A percentile compares a stretch with the other conserved stretches of the same genome.
These are phyloP conservation scores for Hoplias malabaricus DNA, from an alignment of 2,113 vertebrate species.

Conservation along the genomic window DNA sequence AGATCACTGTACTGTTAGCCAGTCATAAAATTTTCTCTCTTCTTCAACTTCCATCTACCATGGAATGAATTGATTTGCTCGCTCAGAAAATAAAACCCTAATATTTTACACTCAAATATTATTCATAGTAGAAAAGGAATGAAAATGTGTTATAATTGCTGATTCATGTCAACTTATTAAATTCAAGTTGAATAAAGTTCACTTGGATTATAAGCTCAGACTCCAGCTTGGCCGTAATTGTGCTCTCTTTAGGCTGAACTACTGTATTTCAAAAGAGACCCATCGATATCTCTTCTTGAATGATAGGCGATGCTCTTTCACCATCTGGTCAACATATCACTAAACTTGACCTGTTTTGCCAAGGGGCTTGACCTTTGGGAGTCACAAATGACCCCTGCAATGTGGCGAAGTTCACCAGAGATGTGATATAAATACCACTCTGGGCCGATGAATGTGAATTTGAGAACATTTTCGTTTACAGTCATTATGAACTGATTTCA, in stretches of 20 bases:
- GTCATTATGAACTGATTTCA: neutral
- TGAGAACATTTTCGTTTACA: neutral
- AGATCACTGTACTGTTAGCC: too few relatives aligned
- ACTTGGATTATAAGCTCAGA: neutral
- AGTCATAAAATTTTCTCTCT: too few relatives aligned
- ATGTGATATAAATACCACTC: constrained; percentile 40
- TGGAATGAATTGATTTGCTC: too few relatives aligned
- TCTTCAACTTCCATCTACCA: too few relatives aligned
- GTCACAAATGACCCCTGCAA: neutral
- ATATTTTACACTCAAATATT: too few relatives aligned
- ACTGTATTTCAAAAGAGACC: constrained; percentile 48
- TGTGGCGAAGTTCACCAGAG: constrained; percentile 18
- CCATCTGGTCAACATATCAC: constrained; percentile 69
- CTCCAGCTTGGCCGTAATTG: neutral
- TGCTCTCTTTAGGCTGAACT: too few relatives aligned
- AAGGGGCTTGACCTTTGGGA: constrained; percentile 57
- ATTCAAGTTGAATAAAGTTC: too few relatives aligned
- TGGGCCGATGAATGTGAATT: neutral
- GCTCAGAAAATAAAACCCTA: too few relatives aligned
- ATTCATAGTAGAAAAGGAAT: too few relatives aligned
- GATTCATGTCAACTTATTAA: too few relatives aligned
- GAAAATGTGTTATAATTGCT: too few relatives aligned
- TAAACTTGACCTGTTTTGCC: constrained; percentile 69
- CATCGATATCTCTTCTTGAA: constrained; percentile 56
- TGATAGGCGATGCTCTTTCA: constrained; percentile 62